Conservation (phyloP, 1,140 invertebrate species). For the Solen grandis region DNA sequence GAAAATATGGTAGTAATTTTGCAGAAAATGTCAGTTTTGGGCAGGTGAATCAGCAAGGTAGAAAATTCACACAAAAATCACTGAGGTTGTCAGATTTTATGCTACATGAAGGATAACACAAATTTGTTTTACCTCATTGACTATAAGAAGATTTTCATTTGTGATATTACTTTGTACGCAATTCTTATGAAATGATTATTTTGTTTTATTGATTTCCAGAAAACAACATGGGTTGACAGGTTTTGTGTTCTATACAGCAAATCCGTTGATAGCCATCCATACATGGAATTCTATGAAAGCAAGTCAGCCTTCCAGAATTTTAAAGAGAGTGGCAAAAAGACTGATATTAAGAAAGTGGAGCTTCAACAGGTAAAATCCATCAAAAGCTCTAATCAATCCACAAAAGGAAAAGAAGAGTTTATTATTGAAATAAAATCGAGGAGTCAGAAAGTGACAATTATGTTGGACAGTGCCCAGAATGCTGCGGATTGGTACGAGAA, state of each 20-base stretch:
- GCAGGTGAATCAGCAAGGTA: no score
- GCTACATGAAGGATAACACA: no score
- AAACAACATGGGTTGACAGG: conserved; percentile 27
- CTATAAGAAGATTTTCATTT: no score
- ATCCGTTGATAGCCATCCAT: conserved; percentile 13
- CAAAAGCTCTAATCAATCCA: conserved; percentile 17
- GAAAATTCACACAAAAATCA: no score
- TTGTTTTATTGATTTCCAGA: conserved; percentile 33
- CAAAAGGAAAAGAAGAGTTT: conserved; percentile 10
- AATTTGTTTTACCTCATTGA: no score
- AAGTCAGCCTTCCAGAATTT: background rate
- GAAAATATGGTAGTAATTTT: no score
- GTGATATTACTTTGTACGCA: no score
- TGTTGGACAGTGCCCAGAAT: conserved; percentile 17
- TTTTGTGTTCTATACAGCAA: conserved; percentile 21
- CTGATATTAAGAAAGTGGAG: conserved; percentile 30
- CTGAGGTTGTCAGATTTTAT: no score
- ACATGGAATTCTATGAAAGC: conserved; percentile 39
- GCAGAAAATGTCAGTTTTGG: no score
- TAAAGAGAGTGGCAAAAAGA: conserved; percentile 21
- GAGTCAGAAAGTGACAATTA: background rate
- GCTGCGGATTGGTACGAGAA: conserved; percentile 30
- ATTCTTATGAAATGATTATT: no score
- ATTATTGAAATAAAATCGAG: conserved; percentile 28
- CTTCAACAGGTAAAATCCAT: conserved; percentile 31